Evolutionary conservation across 2,888 invertebrate species (phyloP).

Genomic region (Pecten maximus): DNA sequence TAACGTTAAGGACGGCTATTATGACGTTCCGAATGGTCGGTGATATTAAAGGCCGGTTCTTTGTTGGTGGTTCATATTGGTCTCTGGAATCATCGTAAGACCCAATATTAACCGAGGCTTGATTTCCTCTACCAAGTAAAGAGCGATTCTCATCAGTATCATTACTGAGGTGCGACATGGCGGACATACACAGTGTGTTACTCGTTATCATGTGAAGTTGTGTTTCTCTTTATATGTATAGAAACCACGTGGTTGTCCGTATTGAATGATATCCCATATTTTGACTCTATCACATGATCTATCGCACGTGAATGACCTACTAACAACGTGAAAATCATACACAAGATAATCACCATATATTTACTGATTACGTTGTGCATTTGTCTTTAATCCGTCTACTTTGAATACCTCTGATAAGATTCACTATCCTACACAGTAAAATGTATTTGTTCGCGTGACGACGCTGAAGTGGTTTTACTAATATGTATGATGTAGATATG

Average conservation of each 20-base stretch:
- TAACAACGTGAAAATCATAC: background rate
- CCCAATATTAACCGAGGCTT: background rate
- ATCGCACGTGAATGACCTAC: background rate
- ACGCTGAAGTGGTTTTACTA: no score
- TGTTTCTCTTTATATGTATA: background rate
- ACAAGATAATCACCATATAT: background rate
- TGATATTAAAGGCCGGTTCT: constrained; percentile 37
- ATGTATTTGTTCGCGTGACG: no score
- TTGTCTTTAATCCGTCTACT: background rate
- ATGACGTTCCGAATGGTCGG: constrained; percentile 51
- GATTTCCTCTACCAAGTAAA: background rate
- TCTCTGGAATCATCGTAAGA: background rate
- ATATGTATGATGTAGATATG: no score
- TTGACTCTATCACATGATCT: background rate
- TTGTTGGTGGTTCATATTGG: background rate
- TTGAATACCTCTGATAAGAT: background rate
- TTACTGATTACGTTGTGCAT: background rate
- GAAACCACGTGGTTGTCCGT: background rate
- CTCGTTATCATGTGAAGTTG: background rate
- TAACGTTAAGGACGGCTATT: constrained; percentile 59
- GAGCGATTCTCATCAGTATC: background rate
- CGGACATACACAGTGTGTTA: no score
- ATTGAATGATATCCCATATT: background rate
- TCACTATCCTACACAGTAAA: no score
- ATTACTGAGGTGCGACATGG: background rate